Conservation (phyloP, 2,888 invertebrate species). For the Nasonovia ribisnigri region DNA sequence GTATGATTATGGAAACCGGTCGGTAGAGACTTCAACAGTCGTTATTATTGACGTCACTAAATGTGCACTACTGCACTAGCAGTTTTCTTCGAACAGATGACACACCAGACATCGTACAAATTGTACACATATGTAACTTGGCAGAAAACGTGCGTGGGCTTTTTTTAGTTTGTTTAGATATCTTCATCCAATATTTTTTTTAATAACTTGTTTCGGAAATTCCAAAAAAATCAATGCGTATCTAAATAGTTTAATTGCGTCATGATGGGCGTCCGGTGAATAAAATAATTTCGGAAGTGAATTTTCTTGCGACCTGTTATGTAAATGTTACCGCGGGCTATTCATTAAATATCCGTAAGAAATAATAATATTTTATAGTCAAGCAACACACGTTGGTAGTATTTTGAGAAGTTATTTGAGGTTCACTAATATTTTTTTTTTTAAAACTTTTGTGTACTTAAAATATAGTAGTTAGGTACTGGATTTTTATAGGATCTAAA, state of each 20-base stretch:
- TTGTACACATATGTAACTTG: neutral
- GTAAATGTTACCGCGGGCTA: slow-evolving; percentile 35
- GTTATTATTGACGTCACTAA: slow-evolving; percentile 37
- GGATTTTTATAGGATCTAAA: neutral
- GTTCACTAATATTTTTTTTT: neutral
- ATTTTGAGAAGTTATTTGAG: neutral
- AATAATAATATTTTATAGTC: slow-evolving; percentile 15
- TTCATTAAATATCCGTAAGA: neutral
- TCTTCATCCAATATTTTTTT: neutral
- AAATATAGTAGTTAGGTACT: neutral
- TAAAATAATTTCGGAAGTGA: slow-evolving; percentile 24
- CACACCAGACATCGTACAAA: slow-evolving; percentile 21
- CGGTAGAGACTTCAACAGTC: slow-evolving; percentile 57
- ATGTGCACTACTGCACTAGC: neutral
- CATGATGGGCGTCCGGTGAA: neutral
- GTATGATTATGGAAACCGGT: slow-evolving; percentile 36
- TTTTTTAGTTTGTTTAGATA: neutral
- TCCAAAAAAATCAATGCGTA: slow-evolving; percentile 6
- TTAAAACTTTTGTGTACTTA: neutral
- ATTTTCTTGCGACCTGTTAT: slow-evolving; percentile 39
- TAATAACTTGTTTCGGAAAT: slow-evolving; percentile 14
- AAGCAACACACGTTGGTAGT: neutral
- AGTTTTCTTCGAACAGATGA: slow-evolving; percentile 46
- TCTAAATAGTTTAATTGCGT: slow-evolving; percentile 14
- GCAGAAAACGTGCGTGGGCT: neutral